phyloP scores from a whole-genome alignment of 1,140 invertebrate genomes.

The Caenorhabditis remanei region DNA sequence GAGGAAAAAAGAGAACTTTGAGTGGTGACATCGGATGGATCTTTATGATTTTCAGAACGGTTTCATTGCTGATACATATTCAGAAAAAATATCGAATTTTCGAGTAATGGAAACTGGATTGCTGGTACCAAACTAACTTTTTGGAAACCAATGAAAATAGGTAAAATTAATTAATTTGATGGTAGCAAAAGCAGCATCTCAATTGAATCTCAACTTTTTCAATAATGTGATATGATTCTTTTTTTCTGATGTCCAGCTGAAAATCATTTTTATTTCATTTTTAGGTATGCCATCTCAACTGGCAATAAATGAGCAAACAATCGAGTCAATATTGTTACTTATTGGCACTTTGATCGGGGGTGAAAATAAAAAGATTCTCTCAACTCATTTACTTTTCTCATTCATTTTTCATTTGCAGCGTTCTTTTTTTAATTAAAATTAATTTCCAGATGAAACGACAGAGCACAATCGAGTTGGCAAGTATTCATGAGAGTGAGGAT shows the following conservation, averaged over 20 bases:
- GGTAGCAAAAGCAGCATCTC: too few species aligned
- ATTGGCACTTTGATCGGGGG: conserved; percentile 27
- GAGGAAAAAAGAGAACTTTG: not conserved
- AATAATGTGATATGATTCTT: too few species aligned
- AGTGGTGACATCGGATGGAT: not conserved
- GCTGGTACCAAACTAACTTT: too few species aligned
- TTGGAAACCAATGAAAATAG: too few species aligned
- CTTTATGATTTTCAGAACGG: not conserved
- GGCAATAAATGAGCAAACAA: not conserved
- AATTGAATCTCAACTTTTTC: too few species aligned
- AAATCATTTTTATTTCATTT: not conserved
- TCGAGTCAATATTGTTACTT: conserved; percentile 22
- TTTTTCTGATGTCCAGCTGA: not conserved
- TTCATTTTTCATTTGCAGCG: not conserved
- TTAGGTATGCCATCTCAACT: not conserved
- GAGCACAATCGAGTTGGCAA: not conserved
- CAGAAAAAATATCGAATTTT: too few species aligned
- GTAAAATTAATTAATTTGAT: too few species aligned
- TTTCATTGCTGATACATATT: not conserved
- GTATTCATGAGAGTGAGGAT: not conserved
- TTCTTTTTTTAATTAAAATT: not conserved
- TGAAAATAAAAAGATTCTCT: not conserved
- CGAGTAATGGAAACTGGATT: too few species aligned
- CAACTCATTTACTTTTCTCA: not conserved
- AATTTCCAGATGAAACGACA: not conserved